Evolutionary conservation across 2,888 invertebrate genomes (phyloP).

Genomic region (Bruchidius siliquastri): DNA sequence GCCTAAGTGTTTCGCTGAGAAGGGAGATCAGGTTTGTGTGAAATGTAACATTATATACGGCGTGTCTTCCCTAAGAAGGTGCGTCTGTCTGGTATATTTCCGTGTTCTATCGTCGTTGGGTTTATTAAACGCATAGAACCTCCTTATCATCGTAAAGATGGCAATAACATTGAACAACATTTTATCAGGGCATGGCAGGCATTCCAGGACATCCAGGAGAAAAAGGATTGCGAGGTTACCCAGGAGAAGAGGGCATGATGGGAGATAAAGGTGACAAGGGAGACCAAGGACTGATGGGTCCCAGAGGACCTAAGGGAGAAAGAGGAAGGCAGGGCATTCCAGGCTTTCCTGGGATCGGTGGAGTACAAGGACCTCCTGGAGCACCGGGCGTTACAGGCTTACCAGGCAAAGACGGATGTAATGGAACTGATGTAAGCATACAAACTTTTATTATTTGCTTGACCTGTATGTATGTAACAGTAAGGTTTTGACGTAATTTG

Average conservation of each 20-base stretch:
- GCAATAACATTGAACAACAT: background rate
- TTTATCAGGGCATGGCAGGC: constrained; percentile 67
- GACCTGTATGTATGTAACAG: too few relatives aligned
- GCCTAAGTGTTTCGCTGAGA: constrained; percentile 85
- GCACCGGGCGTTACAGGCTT: constrained; percentile 68
- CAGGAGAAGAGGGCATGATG: constrained; percentile 78
- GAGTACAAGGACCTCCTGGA: constrained; percentile 68
- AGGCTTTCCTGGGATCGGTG: constrained; percentile 76
- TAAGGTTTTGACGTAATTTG: too few relatives aligned
- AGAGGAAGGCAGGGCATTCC: constrained; percentile 81
- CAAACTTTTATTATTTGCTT: background rate
- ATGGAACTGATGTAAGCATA: constrained; percentile 81
- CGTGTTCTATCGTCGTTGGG: too few relatives aligned
- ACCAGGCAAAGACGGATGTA: constrained; percentile 90
- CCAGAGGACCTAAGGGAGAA: constrained; percentile 79
- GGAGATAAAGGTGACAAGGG: constrained; percentile 89
- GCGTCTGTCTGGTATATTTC: too few relatives aligned
- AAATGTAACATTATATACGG: too few relatives aligned
- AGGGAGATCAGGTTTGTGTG: constrained; percentile 66
- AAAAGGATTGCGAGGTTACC: constrained; percentile 73
- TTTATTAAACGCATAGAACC: too few relatives aligned
- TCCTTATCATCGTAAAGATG: too few relatives aligned
- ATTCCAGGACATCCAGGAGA: constrained; percentile 66
- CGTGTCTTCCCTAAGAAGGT: too few relatives aligned
- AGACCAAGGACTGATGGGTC: constrained; percentile 76